Conservation (phyloP, 2,888 invertebrate genomes). For the Nomada ruficornis region DNA sequence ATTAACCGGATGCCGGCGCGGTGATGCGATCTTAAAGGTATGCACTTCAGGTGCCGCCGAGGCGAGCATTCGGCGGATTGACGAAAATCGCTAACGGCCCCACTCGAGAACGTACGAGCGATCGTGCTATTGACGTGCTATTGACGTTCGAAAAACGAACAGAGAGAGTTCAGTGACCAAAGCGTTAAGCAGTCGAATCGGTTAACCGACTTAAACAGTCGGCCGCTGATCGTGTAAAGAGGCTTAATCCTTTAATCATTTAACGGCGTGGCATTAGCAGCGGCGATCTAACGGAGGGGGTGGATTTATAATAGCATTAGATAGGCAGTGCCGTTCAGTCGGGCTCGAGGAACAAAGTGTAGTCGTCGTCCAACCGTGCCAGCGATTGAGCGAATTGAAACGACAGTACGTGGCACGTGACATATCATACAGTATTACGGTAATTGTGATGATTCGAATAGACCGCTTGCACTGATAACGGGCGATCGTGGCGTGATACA, state of each 20-base stretch:
- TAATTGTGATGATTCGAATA: slow-evolving; percentile 53
- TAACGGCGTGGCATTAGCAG: slow-evolving; percentile 51
- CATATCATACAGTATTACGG: slow-evolving; percentile 66
- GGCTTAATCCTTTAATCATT: slow-evolving; percentile 47
- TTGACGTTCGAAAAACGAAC: not conserved
- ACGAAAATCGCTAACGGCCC: too few species aligned
- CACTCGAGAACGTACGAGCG: not conserved
- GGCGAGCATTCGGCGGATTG: not conserved
- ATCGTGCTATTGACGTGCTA: slow-evolving; percentile 5
- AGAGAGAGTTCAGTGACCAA: slow-evolving; percentile 46
- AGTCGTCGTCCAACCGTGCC: slow-evolving; percentile 52
- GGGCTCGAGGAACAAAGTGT: slow-evolving; percentile 53
- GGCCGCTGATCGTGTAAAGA: slow-evolving; percentile 49
- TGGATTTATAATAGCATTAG: slow-evolving; percentile 64
- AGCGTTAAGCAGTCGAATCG: slow-evolving; percentile 24
- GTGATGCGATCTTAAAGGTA: not conserved
- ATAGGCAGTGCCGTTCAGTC: slow-evolving; percentile 54
- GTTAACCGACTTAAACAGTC: slow-evolving; percentile 40
- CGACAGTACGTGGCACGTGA: slow-evolving; percentile 67
- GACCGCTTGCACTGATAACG: slow-evolving; percentile 31
- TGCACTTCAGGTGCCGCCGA: not conserved
- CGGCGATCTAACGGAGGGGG: slow-evolving; percentile 46
- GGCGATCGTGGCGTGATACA: slow-evolving; percentile 40
- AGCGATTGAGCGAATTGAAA: slow-evolving; percentile 61
- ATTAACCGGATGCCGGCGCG: slow-evolving; percentile 16